A percentile compares a stretch with the other conserved stretches of the same genome.
Conservation (phyloP, 2,113 vertebrate genomes). For the Poecile atricapillus region DNA sequence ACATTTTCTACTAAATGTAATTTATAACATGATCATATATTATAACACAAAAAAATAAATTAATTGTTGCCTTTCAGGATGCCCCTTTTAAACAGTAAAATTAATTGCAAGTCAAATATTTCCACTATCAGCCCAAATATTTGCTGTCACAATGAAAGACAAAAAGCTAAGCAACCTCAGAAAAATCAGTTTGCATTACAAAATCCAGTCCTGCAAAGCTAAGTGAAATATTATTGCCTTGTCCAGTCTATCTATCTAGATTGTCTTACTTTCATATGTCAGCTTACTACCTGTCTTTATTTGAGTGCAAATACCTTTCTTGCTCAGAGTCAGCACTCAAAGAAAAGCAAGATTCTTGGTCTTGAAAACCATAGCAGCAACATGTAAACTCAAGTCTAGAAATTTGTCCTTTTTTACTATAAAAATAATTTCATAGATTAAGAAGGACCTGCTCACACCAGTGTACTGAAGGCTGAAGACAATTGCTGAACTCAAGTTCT, state of each 20-base stretch:
- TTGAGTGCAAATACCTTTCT: background rate
- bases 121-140: background rate
- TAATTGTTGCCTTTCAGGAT: background rate
- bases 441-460: background rate
- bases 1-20: background rate
- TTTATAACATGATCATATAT: background rate
- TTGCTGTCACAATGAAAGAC: background rate
- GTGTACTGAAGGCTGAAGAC: background rate
- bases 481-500: background rate
- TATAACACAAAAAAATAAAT: background rate
- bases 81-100: background rate
- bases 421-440: background rate
- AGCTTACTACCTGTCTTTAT: background rate
- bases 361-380: background rate
- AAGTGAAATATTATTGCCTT: background rate
- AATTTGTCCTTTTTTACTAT: background rate
- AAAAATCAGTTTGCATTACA: background rate
- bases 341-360: background rate
- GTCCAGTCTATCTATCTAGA: background rate
- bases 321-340: background rate
- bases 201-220: background rate
- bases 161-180: background rate
- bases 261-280: background rate
- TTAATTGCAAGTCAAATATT: background rate
- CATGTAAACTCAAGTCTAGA: background rate